Evolutionary conservation across 1,140 invertebrate genomes (phyloP).

Genomic region (Scaptomyza pallida): DNA sequence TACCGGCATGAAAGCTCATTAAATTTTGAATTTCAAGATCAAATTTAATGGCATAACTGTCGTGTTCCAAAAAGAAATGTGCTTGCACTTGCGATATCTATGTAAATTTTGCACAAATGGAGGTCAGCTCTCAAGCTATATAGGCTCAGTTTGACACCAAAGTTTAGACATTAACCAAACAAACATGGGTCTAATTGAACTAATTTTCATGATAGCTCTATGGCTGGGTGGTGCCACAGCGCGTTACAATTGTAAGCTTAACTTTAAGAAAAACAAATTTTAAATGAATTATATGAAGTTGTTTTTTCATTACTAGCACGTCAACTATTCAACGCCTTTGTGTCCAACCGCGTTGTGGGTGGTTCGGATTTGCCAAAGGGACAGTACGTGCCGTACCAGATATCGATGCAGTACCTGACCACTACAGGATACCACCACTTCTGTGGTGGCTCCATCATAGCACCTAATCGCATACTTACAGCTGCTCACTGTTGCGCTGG

Average conservation of each 20-base stretch:
- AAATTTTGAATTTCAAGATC: slow-evolving; percentile 71
- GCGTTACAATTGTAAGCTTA: slow-evolving; percentile 56
- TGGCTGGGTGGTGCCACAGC: neutral
- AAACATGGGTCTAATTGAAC: slow-evolving; percentile 41
- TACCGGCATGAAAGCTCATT: slow-evolving; percentile 60
- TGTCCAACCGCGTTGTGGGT: slow-evolving; percentile 67
- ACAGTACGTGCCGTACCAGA: slow-evolving; percentile 71
- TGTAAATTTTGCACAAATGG: slow-evolving; percentile 58
- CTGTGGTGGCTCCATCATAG: slow-evolving; percentile 83
- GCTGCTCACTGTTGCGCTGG: slow-evolving; percentile 83
- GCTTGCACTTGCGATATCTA: slow-evolving; percentile 56
- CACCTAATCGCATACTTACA: slow-evolving; percentile 72
- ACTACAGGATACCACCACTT: slow-evolving; percentile 59
- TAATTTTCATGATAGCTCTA: slow-evolving; percentile 37
- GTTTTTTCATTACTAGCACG: slow-evolving; percentile 30
- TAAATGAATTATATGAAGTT: neutral
- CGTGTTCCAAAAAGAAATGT: slow-evolving; percentile 20
- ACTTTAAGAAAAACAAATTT: neutral
- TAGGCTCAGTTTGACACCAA: slow-evolving; percentile 5
- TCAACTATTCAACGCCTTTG: slow-evolving; percentile 40
- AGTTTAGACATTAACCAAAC: slow-evolving; percentile 26
- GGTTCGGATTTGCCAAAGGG: slow-evolving; percentile 61
- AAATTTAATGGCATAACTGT: slow-evolving; percentile 75
- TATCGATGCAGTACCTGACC: slow-evolving; percentile 70
- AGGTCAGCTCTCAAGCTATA: slow-evolving; percentile 35